Conservation (phyloP, 2,797 vertebrate species). For the Hoplostethus mediterraneus region DNA sequence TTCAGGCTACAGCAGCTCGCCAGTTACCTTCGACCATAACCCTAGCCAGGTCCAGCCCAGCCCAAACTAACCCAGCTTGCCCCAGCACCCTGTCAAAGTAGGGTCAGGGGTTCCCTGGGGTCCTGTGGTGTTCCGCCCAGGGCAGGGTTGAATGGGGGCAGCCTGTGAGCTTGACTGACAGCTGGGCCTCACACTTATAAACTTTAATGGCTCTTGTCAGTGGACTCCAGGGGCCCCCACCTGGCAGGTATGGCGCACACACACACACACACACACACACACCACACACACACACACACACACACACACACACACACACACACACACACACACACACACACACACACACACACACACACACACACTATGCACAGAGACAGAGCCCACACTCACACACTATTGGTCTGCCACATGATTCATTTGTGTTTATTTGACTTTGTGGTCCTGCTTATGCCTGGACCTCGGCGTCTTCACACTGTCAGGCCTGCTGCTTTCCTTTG, state of each 20-base stretch:
- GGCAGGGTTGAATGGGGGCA: constrained; percentile 57
- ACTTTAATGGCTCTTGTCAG: constrained; percentile 87
- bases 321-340: constrained; percentile 8
- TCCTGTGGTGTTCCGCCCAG: constrained; percentile 64
- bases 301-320: background rate
- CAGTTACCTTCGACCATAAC: constrained; percentile 22
- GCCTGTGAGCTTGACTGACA: constrained; percentile 82
- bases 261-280: constrained; percentile 1
- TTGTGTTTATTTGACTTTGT: constrained; percentile 65
- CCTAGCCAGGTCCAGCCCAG: constrained; percentile 9
- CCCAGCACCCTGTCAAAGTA: constrained; percentile 59
- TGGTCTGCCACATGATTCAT: constrained; percentile 54
- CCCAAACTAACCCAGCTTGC: constrained; percentile 27
- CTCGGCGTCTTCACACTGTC: constrained; percentile 18
- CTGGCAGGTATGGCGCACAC: constrained; percentile 73
- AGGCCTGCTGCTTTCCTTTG: constrained; percentile 28
- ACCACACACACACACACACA: constrained; percentile 32
- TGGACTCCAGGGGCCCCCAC: constrained; percentile 70
- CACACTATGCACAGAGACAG: no score
- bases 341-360: constrained; percentile 22
- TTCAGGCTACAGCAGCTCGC: constrained; percentile 32
- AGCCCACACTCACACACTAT: constrained; percentile 15
- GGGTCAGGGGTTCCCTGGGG: constrained; percentile 76
- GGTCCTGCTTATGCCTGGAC: constrained; percentile 7
- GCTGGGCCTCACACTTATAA: constrained; percentile 80